These are phyloP conservation scores for Octodon degus DNA, from an alignment of 2,113 vertebrate genomes.

Conservation along the genomic window DNA sequence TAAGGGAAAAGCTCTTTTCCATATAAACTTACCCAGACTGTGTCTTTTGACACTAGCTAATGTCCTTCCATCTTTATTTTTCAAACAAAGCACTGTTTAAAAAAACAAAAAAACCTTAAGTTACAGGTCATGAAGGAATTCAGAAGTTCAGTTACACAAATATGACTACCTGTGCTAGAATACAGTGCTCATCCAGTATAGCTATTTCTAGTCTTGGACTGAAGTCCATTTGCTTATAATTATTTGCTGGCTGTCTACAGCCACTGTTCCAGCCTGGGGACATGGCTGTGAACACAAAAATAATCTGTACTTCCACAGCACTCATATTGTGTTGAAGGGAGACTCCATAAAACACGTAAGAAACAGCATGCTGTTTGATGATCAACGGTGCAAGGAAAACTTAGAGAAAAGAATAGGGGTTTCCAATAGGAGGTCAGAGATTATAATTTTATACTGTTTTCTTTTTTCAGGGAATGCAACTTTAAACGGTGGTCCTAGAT, in stretches of 20 bases:
- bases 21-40: not conserved
- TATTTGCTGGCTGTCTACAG: not conserved
- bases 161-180: not conserved
- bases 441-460: not conserved
- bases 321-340: not conserved
- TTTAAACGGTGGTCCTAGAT: not conserved
- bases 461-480: not conserved
- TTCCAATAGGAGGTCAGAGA: not conserved
- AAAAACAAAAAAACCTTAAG: not conserved
- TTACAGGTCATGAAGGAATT: not conserved
- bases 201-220: not conserved
- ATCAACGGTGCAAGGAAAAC: not conserved
- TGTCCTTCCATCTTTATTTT: not conserved
- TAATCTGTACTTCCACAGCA: not conserved
- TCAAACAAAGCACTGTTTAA: not conserved
- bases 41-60: not conserved
- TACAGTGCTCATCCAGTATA: not conserved
- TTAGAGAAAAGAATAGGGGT: not conserved
- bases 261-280: not conserved
- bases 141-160: not conserved
- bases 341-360: not conserved
- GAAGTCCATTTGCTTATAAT: not conserved
- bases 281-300: not conserved
- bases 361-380: not conserved
- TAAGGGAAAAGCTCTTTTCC: not conserved